Conservation (phyloP, 2,797 vertebrate species). For the Acomys russatus region DNA sequence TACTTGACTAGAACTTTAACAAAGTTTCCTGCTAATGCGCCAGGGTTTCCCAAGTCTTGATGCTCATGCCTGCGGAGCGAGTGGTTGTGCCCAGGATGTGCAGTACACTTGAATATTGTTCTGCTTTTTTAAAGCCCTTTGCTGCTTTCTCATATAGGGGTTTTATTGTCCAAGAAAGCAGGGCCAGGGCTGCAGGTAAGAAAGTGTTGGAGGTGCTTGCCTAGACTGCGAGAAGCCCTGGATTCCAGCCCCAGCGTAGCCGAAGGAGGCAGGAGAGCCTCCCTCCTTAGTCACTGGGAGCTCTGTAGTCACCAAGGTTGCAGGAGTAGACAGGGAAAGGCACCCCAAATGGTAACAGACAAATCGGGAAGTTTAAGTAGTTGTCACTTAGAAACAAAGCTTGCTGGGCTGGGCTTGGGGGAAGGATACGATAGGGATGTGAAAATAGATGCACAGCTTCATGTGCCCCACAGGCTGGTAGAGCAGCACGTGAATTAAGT, state of each 20-base stretch:
- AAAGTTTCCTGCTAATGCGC: not conserved
- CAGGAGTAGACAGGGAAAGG: conserved; percentile 10
- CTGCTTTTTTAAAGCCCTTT: not conserved
- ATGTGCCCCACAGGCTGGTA: not conserved
- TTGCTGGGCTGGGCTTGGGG: not conserved
- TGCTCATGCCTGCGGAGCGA: not conserved
- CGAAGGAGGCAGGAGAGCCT: not conserved
- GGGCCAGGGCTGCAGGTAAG: not conserved
- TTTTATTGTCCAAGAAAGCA: not conserved
- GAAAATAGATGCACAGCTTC: not conserved
- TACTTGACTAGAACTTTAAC: not conserved
- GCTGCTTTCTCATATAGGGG: conserved; percentile 29
- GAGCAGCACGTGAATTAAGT: not conserved
- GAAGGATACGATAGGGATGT: not conserved
- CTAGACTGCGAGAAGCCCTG: not conserved
- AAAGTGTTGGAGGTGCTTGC: too few species aligned
- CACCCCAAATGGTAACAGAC: not conserved
- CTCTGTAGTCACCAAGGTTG: not conserved
- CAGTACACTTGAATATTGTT: conserved; percentile 60
- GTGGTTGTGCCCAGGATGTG: not conserved
- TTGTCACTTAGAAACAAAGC: not conserved
- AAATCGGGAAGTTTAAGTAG: not conserved
- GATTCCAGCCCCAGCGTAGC: not conserved
- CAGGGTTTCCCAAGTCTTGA: not conserved
- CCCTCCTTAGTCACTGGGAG: not conserved